A percentile compares a stretch with the other conserved stretches of the same genome.
Evolutionary conservation across 2,888 invertebrate genomes (phyloP).

Genomic region (Tetragnatha montana): DNA sequence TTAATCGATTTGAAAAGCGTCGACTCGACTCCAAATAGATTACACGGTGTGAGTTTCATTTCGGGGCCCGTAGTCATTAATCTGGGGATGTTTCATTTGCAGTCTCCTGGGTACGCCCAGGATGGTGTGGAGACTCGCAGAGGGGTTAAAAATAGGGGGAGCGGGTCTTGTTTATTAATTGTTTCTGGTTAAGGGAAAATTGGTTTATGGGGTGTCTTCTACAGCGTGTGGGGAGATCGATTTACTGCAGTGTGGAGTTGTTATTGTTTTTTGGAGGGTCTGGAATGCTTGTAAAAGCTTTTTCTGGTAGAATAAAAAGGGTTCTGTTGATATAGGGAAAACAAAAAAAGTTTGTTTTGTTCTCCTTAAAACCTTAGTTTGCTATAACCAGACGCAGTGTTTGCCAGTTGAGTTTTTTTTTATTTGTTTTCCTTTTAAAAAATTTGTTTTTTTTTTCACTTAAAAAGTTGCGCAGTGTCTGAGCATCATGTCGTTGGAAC

Average conservation of each 20-base stretch:
- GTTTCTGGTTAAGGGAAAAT: not conserved
- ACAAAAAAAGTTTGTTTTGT: not conserved
- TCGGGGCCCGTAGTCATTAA: not conserved
- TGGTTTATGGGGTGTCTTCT: not conserved
- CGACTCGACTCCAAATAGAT: conserved; percentile 3
- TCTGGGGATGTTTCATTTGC: conserved; percentile 15
- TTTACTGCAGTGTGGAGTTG: not conserved
- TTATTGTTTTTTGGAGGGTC: not conserved
- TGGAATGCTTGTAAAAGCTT: not conserved
- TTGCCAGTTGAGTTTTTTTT: too few species aligned
- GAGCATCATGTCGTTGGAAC: too few species aligned
- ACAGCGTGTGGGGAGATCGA: not conserved
- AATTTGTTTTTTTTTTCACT: too few species aligned
- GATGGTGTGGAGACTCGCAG: not conserved
- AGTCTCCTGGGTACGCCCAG: not conserved
- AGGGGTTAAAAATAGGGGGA: not conserved
- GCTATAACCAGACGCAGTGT: too few species aligned
- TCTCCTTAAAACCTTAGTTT: too few species aligned
- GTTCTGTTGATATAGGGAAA: not conserved
- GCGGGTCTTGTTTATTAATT: not conserved
- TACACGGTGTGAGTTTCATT: conserved; percentile 29
- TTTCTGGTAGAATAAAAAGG: not conserved
- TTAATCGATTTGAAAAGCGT: conserved; percentile 1
- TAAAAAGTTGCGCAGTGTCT: too few species aligned
- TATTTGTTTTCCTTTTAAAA: too few species aligned